A percentile compares a stretch with the other conserved stretches of the same genome.
phyloP scores from a whole-genome alignment of 1,140 invertebrate genomes.

The Lepidostoma basale region DNA sequence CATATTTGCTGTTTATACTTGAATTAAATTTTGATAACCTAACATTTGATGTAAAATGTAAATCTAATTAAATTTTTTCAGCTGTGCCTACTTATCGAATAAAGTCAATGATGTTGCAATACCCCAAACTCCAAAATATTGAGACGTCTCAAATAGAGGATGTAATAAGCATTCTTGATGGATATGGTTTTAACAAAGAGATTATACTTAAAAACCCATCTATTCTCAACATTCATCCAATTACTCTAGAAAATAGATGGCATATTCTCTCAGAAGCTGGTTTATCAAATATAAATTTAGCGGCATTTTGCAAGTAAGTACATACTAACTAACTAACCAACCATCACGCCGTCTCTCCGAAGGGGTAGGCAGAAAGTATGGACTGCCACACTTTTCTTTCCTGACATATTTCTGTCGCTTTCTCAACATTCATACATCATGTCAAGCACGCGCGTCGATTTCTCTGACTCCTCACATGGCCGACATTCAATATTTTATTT shows the following conservation, averaged over 20 bases:
- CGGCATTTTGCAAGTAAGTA: too few species aligned
- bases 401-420: too few species aligned
- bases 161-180: slow-evolving; percentile 50
- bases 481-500: too few species aligned
- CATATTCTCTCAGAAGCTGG: slow-evolving; percentile 62
- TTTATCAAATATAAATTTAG: slow-evolving; percentile 57
- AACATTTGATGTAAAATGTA: background rate
- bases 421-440: too few species aligned
- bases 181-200: slow-evolving; percentile 52
- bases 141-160: slow-evolving; percentile 48
- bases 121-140: slow-evolving; percentile 30
- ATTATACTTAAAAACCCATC: slow-evolving; percentile 60
- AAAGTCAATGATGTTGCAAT: slow-evolving; percentile 36
- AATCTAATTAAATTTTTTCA: background rate
- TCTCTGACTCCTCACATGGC: too few species aligned
- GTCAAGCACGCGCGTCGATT: too few species aligned
- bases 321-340: slow-evolving; percentile 57
- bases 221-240: slow-evolving; percentile 60
- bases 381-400: too few species aligned
- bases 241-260: slow-evolving; percentile 61
- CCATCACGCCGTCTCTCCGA: background rate
- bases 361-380: background rate
- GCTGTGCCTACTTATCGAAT: slow-evolving; percentile 27
- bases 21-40: background rate
- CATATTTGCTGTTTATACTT: background rate